A percentile compares a stretch with the other conserved stretches of the same genome.
Evolutionary conservation across 2,888 invertebrate species (phyloP).

Genomic region (Drosophila helvetica): DNA sequence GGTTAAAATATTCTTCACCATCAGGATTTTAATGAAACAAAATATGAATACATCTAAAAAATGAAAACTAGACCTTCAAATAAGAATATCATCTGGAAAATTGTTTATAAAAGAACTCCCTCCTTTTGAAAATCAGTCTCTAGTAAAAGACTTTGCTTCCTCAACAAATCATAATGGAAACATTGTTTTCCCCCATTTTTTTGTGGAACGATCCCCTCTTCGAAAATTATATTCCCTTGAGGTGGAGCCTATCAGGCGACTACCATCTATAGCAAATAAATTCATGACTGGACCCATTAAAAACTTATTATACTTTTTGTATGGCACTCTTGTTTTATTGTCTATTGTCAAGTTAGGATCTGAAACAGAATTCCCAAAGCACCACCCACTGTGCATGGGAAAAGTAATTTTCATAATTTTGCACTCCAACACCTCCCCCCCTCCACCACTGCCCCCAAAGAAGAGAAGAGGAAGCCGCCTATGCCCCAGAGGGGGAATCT

Average conservation of each 20-base stretch:
- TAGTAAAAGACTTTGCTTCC: too few species aligned
- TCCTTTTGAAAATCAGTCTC: too few species aligned
- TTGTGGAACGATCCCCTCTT: too few species aligned
- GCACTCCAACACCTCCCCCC: constrained; percentile 57
- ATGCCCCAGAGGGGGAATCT: constrained; percentile 9
- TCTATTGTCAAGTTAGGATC: constrained; percentile 53
- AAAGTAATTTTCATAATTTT: constrained; percentile 56
- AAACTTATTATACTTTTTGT: constrained; percentile 48
- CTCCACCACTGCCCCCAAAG: neutral
- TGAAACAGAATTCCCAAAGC: constrained; percentile 56
- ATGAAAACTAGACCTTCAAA: neutral
- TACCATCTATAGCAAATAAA: constrained; percentile 50
- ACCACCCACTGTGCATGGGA: constrained; percentile 74
- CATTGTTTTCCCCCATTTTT: neutral
- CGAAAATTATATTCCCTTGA: constrained; percentile 1
- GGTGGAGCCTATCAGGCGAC: constrained; percentile 21
- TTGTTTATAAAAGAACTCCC: neutral
- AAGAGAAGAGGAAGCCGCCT: constrained; percentile 5
- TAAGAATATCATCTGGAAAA: neutral
- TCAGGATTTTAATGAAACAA: too few species aligned
- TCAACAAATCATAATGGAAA: neutral
- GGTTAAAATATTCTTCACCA: too few species aligned
- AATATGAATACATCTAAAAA: neutral
- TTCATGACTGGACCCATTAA: constrained; percentile 56
- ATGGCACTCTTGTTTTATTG: constrained; percentile 55